Conservation (phyloP, 1,140 invertebrate species). For the Polyergus mexicanus region DNA sequence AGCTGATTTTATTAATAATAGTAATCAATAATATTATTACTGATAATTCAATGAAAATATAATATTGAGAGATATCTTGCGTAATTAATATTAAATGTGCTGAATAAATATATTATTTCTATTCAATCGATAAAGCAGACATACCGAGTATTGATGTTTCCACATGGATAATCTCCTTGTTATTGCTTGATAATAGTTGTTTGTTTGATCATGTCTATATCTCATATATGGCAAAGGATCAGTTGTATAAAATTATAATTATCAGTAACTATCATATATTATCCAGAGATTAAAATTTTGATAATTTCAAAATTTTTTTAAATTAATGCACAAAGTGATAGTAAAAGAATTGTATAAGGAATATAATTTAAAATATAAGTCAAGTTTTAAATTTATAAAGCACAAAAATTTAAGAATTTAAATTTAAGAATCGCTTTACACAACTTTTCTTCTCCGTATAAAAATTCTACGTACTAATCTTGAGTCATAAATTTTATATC, state of each 20-base stretch:
- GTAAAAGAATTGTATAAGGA: no score
- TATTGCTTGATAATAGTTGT: not conserved
- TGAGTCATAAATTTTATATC: not conserved
- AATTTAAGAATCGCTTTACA: not conserved
- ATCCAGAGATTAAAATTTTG: not conserved
- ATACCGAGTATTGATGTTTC: no score
- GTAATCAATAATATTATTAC: not conserved
- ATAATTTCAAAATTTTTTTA: not conserved
- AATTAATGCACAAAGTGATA: not conserved
- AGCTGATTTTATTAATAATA: not conserved
- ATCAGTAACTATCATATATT: not conserved
- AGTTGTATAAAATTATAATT: slow-evolving; percentile 2
- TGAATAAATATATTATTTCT: not conserved
- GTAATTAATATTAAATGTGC: not conserved
- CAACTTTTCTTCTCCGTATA: not conserved
- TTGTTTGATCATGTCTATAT: not conserved
- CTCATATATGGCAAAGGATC: not conserved
- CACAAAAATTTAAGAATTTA: not conserved
- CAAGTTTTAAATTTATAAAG: not conserved
- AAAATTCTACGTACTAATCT: not conserved
- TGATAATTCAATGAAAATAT: not conserved
- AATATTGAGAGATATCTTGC: not conserved
- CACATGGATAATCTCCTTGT: not conserved
- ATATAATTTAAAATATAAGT: not conserved
- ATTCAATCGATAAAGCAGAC: slow-evolving; percentile 29